Percentiles rank a stretch among this genome's conserved stretches.
Evolutionary conservation across 2,888 invertebrate genomes (phyloP).

Genomic region (Papilio gigon): DNA sequence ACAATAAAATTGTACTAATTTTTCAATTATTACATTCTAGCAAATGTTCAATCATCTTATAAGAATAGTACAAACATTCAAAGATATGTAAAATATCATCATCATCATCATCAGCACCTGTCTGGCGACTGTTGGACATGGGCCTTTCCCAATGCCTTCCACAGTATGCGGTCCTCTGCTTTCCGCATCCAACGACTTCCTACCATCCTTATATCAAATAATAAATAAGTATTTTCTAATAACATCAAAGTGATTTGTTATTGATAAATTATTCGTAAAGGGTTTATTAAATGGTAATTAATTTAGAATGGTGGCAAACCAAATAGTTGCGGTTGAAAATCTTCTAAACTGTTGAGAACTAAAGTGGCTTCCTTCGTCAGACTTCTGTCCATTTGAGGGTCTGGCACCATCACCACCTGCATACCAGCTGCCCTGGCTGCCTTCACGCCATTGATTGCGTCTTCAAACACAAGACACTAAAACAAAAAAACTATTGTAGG

Average conservation of each 20-base stretch:
- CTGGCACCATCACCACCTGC: slow-evolving; percentile 93
- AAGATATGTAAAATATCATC: background rate
- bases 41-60: background rate
- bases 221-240: too few species aligned
- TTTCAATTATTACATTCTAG: background rate
- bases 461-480: slow-evolving; percentile 94
- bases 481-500: slow-evolving; percentile 39
- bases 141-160: too few species aligned
- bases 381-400: slow-evolving; percentile 66
- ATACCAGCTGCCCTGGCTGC: slow-evolving; percentile 91
- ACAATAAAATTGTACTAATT: background rate
- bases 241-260: background rate
- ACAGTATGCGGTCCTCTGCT: too few species aligned
- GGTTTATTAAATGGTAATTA: too few species aligned
- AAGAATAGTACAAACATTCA: background rate
- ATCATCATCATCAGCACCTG: too few species aligned
- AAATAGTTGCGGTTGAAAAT: slow-evolving; percentile 92
- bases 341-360: slow-evolving; percentile 87
- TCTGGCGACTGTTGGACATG: too few species aligned
- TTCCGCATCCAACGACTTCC: too few species aligned
- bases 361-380: slow-evolving; percentile 83
- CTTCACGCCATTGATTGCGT: slow-evolving; percentile 93
- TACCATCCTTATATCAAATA: too few species aligned
- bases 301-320: slow-evolving; percentile 87
- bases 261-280: too few species aligned